phyloP scores from a whole-genome alignment of 2,888 invertebrate species.

The Drosophila macrothrix region DNA sequence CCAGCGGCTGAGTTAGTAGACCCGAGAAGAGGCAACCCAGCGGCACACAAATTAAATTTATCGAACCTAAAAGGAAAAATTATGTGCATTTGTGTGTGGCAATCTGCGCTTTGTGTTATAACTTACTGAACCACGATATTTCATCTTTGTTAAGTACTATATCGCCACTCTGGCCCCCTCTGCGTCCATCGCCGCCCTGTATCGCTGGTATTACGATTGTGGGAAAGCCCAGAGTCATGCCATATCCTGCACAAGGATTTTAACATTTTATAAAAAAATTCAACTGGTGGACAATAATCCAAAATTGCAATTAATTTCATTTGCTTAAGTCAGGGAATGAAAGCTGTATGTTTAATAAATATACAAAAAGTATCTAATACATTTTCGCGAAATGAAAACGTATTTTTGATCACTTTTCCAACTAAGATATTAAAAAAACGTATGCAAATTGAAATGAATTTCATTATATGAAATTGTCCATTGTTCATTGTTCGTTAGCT shows the following conservation, averaged over 20 bases:
- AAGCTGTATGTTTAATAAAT: background rate
- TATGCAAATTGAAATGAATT: background rate
- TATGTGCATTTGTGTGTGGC: background rate
- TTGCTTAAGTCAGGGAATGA: conserved; percentile 33
- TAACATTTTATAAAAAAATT: background rate
- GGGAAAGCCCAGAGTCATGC: conserved; percentile 92
- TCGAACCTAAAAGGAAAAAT: conserved; percentile 87
- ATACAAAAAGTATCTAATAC: background rate
- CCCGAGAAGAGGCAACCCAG: conserved; percentile 92
- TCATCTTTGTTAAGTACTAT: conserved; percentile 87
- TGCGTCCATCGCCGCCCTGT: conserved; percentile 85
- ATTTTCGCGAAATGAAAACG: too few species aligned
- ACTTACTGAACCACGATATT: conserved; percentile 91
- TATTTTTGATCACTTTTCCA: background rate
- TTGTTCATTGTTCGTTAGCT: conserved; percentile 15
- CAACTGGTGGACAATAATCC: background rate
- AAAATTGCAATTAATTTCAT: background rate
- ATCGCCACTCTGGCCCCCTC: conserved; percentile 79
- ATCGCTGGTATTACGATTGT: conserved; percentile 93
- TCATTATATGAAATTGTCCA: background rate
- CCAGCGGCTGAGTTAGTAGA: conserved; percentile 89
- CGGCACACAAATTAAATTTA: conserved; percentile 92
- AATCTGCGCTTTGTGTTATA: background rate
- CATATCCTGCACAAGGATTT: conserved; percentile 86
- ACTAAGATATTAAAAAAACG: background rate